These are phyloP conservation scores for Bryconaethiops microstoma DNA, from an alignment of 2,797 vertebrate genomes.

Conservation along the genomic window DNA sequence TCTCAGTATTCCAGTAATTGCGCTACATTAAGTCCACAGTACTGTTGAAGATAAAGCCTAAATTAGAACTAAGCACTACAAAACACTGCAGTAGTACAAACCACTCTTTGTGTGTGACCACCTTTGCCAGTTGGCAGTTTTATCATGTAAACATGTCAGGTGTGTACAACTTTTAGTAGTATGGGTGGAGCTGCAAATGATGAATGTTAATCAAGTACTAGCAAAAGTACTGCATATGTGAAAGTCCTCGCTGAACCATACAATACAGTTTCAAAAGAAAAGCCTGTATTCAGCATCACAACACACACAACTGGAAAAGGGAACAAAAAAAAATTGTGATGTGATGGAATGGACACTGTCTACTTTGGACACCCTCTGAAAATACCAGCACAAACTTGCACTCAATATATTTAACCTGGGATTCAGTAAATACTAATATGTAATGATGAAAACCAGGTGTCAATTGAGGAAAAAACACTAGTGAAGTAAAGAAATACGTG, in stretches of 20 bases:
- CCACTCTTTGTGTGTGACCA: neutral
- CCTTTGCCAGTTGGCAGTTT: neutral
- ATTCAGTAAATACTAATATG: neutral
- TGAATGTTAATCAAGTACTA: constrained; percentile 16
- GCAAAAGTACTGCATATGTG: constrained; percentile 31
- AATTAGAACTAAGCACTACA: constrained; percentile 28
- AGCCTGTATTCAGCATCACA: constrained; percentile 36
- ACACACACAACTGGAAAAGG: constrained; percentile 7
- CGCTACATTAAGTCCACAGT: constrained; percentile 7
- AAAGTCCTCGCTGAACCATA: constrained; percentile 5
- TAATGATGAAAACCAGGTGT: neutral
- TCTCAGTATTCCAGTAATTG: constrained; percentile 20
- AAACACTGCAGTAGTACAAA: constrained; percentile 35
- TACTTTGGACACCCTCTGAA: constrained; percentile 22
- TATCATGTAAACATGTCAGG: neutral
- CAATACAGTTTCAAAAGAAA: constrained; percentile 26
- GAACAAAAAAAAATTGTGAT: constrained; percentile 16
- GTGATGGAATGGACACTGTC: constrained; percentile 10
- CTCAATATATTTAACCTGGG: neutral
- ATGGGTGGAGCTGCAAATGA: constrained; percentile 18
- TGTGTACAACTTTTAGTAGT: neutral
- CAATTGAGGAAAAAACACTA: neutral
- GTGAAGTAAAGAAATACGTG: neutral
- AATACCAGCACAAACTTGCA: neutral
- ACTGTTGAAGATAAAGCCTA: constrained; percentile 5